Base-by-base conservation (phyloP, 2,888 invertebrate species). In the Polymixis lichenea region DNA sequence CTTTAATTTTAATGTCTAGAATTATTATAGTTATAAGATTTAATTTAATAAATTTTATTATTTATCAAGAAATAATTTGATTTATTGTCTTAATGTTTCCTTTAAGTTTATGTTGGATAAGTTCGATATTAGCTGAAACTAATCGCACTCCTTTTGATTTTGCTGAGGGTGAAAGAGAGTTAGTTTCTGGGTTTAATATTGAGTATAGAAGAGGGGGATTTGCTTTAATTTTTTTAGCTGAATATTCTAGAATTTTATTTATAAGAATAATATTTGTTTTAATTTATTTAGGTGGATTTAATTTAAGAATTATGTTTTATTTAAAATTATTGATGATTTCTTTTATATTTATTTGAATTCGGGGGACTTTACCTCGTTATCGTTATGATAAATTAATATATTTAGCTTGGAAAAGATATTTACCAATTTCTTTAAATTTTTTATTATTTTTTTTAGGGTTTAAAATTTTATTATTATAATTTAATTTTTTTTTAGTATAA, bases 141-240 rank as follows among this genome's bases (percentile, higher is more conserved):
- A 98, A 98, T 97, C 98, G 98, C 0, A 97, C 97, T 88, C 98
- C 98, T 60, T 98, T 98, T 97, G 98, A 98, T 97, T 98, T 98
- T 97, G 97, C 98, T 71, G 98, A 98, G 73, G 98, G 98, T 0
- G 98, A 98, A 88, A 98, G 98, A 79, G 98, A 98, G 86, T 97
- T 98, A 94, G 98, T 98, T 86, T 98, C 98, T 3, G 98, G 98
- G 0, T 98, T 98, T 98, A 98, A 98, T 97, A 95, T 98, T 86
- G 98, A 98, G 84, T 98, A 98, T 97, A 97, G 97, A 96, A 97
- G 97, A 89, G 97, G 97, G 0, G 97, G 97, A 17, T 98, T 98
- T 97, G 97, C 97, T 73, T 97, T 98, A 94, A 97, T 98, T 97
- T 98, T 98, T 97, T 97, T 98, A 92, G 97, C 97, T 53, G 97